Conservation (phyloP, 2,888 invertebrate genomes). For the Acrobasis repandana region DNA sequence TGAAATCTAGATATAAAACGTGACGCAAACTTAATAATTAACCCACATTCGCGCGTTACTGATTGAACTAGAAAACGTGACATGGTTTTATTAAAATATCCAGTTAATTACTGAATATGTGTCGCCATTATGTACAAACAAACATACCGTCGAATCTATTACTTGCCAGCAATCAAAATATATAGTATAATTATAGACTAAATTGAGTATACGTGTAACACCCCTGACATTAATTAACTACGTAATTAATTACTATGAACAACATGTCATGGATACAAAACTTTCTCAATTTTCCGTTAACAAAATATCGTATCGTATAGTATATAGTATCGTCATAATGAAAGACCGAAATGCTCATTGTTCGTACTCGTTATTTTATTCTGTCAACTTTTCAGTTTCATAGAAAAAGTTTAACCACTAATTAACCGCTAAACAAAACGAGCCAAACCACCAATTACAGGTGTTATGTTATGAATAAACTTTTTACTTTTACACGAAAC, state of each 20-base stretch:
- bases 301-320: too few species aligned
- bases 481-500: conserved; percentile 17
- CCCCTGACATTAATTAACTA: conserved; percentile 40
- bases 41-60: background rate
- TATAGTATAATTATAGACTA: conserved; percentile 22
- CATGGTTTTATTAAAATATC: background rate
- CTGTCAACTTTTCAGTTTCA: conserved; percentile 22
- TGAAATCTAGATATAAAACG: background rate
- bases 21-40: background rate
- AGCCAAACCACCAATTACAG: conserved; percentile 27
- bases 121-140: conserved; percentile 8
- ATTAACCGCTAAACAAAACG: conserved; percentile 29
- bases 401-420: conserved; percentile 30
- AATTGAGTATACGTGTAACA: conserved; percentile 26
- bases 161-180: conserved; percentile 22
- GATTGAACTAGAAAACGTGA: conserved; percentile 8
- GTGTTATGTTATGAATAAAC: conserved; percentile 19
- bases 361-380: conserved; percentile 14
- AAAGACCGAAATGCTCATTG: conserved; percentile 13
- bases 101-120: conserved; percentile 7
- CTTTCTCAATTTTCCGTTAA: conserved; percentile 37
- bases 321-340: conserved; percentile 21
- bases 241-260: conserved; percentile 40
- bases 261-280: conserved; percentile 36
- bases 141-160: conserved; percentile 13